These are phyloP conservation scores for Sebastes umbrosus DNA, from an alignment of 2,797 vertebrate species.

Conservation along the genomic window DNA sequence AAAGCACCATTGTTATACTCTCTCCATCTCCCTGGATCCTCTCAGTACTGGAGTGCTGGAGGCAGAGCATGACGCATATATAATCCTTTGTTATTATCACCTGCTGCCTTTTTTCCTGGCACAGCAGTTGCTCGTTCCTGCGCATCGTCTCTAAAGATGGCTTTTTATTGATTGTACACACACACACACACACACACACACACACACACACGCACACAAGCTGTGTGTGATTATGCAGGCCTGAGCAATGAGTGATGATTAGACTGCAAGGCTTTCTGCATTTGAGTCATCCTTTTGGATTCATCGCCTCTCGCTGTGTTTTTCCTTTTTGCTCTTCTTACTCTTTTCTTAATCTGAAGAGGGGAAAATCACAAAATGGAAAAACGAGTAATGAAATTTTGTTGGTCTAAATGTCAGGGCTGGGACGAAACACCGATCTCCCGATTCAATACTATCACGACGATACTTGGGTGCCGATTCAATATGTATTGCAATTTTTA, in stretches of 20 bases:
- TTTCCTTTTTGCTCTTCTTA: not conserved
- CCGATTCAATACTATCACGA: too few species aligned
- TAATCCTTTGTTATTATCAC: constrained; percentile 38
- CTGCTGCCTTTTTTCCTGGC: constrained; percentile 30
- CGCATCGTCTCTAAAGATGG: not conserved
- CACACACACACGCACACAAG: constrained; percentile 12
- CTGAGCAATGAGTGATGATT: constrained; percentile 13
- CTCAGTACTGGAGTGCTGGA: not conserved
- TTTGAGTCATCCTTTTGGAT: not conserved
- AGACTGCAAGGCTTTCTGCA: not conserved
- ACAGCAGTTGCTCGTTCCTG: constrained; percentile 5
- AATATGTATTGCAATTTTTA: too few species aligned
- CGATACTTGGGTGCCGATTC: too few species aligned
- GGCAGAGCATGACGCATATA: constrained; percentile 9
- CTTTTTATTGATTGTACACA: constrained; percentile 27
- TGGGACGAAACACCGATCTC: too few species aligned
- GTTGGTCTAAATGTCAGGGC: too few species aligned
- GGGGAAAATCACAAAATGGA: too few species aligned
- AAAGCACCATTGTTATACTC: not conserved
- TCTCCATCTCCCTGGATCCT: not conserved
- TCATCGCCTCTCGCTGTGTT: not conserved
- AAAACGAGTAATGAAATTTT: too few species aligned
- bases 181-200: constrained; percentile 9
- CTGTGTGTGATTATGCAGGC: constrained; percentile 8
- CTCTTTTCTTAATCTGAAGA: not conserved